Evolutionary conservation across 2,888 invertebrate genomes (phyloP).

Genomic region (Phortica magna): DNA sequence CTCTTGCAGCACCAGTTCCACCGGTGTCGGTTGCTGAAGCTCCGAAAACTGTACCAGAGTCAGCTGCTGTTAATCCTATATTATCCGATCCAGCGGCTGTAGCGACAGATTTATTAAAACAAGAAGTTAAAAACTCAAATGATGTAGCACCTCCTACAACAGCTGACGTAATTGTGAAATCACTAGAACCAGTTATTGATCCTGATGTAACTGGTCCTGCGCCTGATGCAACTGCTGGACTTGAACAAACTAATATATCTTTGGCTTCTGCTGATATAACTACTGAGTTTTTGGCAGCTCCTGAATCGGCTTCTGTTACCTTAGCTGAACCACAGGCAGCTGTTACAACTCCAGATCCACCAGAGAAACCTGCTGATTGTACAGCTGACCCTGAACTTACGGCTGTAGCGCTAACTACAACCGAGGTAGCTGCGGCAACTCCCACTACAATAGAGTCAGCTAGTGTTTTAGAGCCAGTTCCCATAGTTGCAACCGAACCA

Average conservation of each 20-base stretch:
- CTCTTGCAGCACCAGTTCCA: not conserved
- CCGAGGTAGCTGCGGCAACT: not conserved
- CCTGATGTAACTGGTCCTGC: not conserved
- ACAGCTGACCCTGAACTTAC: not conserved
- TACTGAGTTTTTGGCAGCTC: not conserved
- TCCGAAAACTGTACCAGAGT: not conserved
- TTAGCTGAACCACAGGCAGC: not conserved
- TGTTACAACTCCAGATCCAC: not conserved
- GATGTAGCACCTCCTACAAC: not conserved
- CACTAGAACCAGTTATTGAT: not conserved
- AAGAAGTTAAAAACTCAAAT: no score
- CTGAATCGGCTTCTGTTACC: not conserved
- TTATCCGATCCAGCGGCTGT: no score
- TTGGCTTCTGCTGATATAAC: not conserved
- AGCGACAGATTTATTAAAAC: no score
- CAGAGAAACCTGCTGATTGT: not conserved
- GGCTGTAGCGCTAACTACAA: not conserved
- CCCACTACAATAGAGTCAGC: not conserved
- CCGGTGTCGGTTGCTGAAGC: not conserved
- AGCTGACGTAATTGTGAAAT: no score
- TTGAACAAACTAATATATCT: not conserved
- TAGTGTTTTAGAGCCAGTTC: not conserved
- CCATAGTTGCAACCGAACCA: slow-evolving; percentile 12
- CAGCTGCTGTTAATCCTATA: no score
- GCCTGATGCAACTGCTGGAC: no score